Evolutionary conservation across 2,113 vertebrate species (phyloP), one percentile per base, ranked within the genome.

Genomic region (Sebastes schlegelii): DNA sequence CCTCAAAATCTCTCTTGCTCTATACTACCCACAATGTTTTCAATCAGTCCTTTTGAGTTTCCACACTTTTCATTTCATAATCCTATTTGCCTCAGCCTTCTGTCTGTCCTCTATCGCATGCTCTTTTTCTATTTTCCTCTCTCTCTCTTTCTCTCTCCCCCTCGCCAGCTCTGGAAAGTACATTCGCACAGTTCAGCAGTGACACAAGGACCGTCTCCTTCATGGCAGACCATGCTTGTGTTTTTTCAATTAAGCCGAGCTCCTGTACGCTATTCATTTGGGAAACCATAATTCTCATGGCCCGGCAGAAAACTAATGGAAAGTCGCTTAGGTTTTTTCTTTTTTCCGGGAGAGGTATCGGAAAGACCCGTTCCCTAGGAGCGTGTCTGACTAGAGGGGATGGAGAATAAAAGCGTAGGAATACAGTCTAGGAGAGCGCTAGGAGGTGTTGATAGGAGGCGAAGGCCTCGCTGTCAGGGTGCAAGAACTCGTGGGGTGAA

Each of bases 171-270:
- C 95, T 96, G 95, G 95, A 95, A 96, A 96, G 93, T 94, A 92
- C 93, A 95, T 96, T 95, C 89, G 19, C 88, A 77, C 91, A 94
- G 92, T 84, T 91, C 90, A 89, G 74, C 89, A 87, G 91, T 95
- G 94, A 95, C 92, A 95, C 90, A 93, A 92, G 93, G 93, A 94
- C 93, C 80, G 93, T 95, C 93, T 95, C 92, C 90, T 92, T 86
- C 92, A 90, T 92, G 91, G 93, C 91, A 95, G 92, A 91, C 92
- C 87, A 66, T 63, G 88, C 94, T 90, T 94, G 92, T 96, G 95
- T 95, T 96, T 95, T 96, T 95, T 95, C 94, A 96, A 96, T 96
- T 95, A 96, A 93, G 92, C 74, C 61, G 45, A 79, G 93, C 93
- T 95, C 92, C 94, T 90, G 94, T 95, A 92, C 93, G 88, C 94